A percentile compares a stretch with the other conserved stretches of the same genome.
These are phyloP conservation scores for Protophormia terraenovae DNA, from an alignment of 2,888 invertebrate species.

Conservation along the genomic window DNA sequence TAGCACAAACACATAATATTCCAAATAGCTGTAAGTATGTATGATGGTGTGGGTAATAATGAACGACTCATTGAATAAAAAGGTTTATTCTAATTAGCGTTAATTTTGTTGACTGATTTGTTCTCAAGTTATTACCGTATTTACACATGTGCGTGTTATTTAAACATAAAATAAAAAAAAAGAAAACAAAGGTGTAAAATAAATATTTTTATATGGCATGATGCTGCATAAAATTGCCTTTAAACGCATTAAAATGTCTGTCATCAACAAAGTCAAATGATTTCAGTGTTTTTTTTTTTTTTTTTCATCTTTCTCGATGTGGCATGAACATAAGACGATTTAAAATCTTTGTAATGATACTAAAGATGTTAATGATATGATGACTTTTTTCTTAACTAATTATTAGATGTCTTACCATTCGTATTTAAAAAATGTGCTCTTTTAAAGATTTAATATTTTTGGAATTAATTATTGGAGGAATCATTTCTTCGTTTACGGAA, in stretches of 20 bases:
- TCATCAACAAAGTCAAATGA: conserved; percentile 37
- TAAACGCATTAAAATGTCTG: conserved; percentile 59
- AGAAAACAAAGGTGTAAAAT: background rate
- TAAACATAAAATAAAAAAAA: conserved; percentile 67
- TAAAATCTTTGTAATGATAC: conserved; percentile 1
- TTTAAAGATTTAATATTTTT: conserved; percentile 1
- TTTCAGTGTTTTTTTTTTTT: conserved; percentile 12
- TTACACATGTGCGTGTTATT: conserved; percentile 69
- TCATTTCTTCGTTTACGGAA: conserved; percentile 30
- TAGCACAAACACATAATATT: too few species aligned
- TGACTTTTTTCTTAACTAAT: background rate
- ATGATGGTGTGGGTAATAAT: too few species aligned
- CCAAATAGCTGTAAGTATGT: too few species aligned
- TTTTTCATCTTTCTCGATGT: background rate
- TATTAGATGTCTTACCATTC: background rate
- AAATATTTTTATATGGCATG: conserved; percentile 56
- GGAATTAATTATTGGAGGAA: background rate
- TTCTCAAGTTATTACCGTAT: background rate
- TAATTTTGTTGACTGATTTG: conserved; percentile 65
- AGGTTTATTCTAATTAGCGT: conserved; percentile 77
- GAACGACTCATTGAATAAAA: background rate
- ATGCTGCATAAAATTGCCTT: conserved; percentile 60
- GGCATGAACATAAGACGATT: conserved; percentile 21
- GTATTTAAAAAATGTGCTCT: background rate
- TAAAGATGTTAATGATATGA: background rate